Conservation (phyloP, 1,140 invertebrate genomes). For the Tetraneura akinire region DNA sequence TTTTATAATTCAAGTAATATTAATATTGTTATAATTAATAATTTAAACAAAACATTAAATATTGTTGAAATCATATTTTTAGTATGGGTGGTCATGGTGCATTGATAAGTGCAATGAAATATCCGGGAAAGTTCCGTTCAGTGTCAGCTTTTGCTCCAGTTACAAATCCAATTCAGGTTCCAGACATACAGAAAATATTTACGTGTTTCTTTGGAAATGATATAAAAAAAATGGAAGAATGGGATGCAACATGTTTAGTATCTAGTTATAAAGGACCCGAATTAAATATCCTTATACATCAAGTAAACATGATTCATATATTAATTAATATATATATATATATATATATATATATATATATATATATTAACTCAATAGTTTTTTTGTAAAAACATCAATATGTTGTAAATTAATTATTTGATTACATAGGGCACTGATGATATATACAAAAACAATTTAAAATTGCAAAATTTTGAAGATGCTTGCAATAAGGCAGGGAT, state of each 20-base stretch:
- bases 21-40: too few relatives aligned
- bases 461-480: conserved; percentile 81
- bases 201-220: conserved; percentile 79
- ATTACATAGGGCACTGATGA: conserved; percentile 76
- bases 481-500: conserved; percentile 73
- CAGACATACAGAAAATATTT: conserved; percentile 69
- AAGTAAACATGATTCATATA: conserved; percentile 64
- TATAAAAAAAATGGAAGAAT: conserved; percentile 73
- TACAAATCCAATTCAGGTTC: conserved; percentile 79
- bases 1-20: too few relatives aligned
- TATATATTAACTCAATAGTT: too few relatives aligned
- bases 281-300: conserved; percentile 85
- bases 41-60: not conserved
- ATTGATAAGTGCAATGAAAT: conserved; percentile 86
- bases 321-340: too few relatives aligned
- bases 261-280: conserved; percentile 83
- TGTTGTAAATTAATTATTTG: not conserved
- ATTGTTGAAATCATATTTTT: conserved; percentile 55
- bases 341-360: too few relatives aligned
- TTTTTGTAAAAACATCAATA: too few relatives aligned
- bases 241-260: conserved; percentile 85
- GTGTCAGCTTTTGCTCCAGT: conserved; percentile 98
- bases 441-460: conserved; percentile 75
- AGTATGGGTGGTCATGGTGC: conserved; percentile 99
- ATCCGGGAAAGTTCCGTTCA: conserved; percentile 84